Percentiles rank a stretch among this genome's conserved stretches.
Evolutionary conservation across 2,888 invertebrate species (phyloP).

Genomic region (Osedax frankpressi): DNA sequence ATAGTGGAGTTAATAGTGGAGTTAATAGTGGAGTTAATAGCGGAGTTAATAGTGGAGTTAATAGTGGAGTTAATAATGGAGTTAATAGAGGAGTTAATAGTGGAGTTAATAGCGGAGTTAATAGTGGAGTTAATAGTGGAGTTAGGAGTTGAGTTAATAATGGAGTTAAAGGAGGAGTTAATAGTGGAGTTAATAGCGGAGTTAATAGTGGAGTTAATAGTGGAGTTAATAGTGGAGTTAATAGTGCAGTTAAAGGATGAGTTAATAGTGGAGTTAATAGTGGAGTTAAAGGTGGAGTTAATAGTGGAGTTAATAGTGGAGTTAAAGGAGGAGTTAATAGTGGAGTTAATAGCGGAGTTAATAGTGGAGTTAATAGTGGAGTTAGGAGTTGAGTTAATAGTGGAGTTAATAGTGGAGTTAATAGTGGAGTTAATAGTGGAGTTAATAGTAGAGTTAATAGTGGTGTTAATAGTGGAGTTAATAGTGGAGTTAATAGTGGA

Average conservation of each 20-base stretch:
- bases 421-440: not conserved
- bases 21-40: no score
- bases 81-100: no score
- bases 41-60: not conserved
- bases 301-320: not conserved
- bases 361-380: not conserved
- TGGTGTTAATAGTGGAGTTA: not conserved
- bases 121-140: not conserved
- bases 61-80: not conserved
- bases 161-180: not conserved
- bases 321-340: not conserved
- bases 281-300: not conserved
- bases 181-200: not conserved
- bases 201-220: not conserved
- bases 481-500: not conserved
- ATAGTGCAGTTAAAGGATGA: not conserved
- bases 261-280: not conserved
- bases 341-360: not conserved
- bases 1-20: no score
- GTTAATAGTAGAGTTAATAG: not conserved
- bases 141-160: not conserved
- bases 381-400: not conserved
- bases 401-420: not conserved
- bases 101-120: not conserved
- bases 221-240: not conserved